These are phyloP conservation scores for Diarsia dahlii DNA, from an alignment of 2,888 invertebrate species.

Conservation along the genomic window DNA sequence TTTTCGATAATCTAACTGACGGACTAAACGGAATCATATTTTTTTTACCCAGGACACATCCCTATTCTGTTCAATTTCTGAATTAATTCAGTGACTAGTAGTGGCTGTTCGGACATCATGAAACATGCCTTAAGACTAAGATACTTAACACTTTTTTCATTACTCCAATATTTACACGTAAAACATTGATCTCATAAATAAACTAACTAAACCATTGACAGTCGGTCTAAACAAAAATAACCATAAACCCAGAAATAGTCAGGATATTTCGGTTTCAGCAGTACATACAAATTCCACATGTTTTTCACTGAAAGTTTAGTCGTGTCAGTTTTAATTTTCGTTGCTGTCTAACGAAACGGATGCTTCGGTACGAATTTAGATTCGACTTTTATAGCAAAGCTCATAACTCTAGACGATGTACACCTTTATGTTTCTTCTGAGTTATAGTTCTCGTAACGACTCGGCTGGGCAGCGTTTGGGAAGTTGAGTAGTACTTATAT, in stretches of 20 bases:
- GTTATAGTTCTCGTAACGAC: not conserved
- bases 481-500: too few relatives aligned
- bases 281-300: conserved; percentile 20
- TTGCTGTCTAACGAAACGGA: conserved; percentile 20
- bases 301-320: conserved; percentile 25
- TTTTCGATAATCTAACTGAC: too few relatives aligned
- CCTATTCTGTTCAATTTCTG: too few relatives aligned
- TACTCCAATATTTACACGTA: not conserved
- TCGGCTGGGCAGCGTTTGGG: too few relatives aligned
- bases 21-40: too few relatives aligned
- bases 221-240: conserved; percentile 12
- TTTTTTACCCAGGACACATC: too few relatives aligned
- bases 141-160: not conserved
- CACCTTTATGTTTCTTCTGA: conserved; percentile 16
- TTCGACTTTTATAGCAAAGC: conserved; percentile 48
- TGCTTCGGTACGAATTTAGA: conserved; percentile 43
- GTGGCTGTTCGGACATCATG: too few relatives aligned
- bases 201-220: conserved; percentile 11
- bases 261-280: conserved; percentile 11
- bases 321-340: conserved; percentile 46
- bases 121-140: not conserved
- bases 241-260: conserved; percentile 15
- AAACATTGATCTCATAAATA: conserved; percentile 4
- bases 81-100: too few relatives aligned
- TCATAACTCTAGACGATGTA: conserved; percentile 42